A percentile compares a stretch with the other conserved stretches of the same genome.
phyloP scores from a whole-genome alignment of 2,888 invertebrate species.

The Belgica antarctica region DNA sequence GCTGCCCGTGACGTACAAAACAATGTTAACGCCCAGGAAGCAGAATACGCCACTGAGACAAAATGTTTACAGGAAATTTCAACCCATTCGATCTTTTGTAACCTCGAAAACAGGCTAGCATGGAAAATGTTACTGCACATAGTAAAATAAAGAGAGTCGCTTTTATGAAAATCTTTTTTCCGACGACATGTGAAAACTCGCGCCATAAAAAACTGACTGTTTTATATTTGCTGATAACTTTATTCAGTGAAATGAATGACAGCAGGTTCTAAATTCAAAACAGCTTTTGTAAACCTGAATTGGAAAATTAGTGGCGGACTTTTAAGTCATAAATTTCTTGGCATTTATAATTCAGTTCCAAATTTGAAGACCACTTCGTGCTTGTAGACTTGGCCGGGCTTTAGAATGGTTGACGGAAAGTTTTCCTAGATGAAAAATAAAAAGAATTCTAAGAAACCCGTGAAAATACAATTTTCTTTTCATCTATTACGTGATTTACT shows the following conservation, averaged over 20 bases:
- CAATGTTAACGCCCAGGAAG: conserved; percentile 18
- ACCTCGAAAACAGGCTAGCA: conserved; percentile 42
- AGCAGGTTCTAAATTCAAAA: too few species aligned
- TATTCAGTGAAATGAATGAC: too few species aligned
- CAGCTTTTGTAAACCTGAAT: too few species aligned
- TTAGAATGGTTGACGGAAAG: conserved; percentile 71
- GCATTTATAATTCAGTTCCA: too few species aligned
- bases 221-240: too few species aligned
- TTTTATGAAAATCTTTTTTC: conserved; percentile 14
- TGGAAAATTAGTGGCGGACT: too few species aligned
- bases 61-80: conserved; percentile 42
- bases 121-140: conserved; percentile 26
- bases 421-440: conserved; percentile 60
- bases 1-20: too few species aligned
- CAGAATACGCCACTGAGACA: conserved; percentile 18
- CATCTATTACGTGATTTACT: conserved; percentile 73
- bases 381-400: conserved; percentile 69
- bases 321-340: too few species aligned
- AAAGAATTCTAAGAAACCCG: conserved; percentile 29
- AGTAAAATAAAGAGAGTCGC: conserved; percentile 10
- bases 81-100: conserved; percentile 42
- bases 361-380: conserved; percentile 75
- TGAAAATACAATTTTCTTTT: too few species aligned
- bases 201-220: conserved; percentile 8
- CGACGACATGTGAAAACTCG: conserved; percentile 1